Evolutionary conservation across 2,888 invertebrate species (phyloP).

Genomic region (Spialia ferax): DNA sequence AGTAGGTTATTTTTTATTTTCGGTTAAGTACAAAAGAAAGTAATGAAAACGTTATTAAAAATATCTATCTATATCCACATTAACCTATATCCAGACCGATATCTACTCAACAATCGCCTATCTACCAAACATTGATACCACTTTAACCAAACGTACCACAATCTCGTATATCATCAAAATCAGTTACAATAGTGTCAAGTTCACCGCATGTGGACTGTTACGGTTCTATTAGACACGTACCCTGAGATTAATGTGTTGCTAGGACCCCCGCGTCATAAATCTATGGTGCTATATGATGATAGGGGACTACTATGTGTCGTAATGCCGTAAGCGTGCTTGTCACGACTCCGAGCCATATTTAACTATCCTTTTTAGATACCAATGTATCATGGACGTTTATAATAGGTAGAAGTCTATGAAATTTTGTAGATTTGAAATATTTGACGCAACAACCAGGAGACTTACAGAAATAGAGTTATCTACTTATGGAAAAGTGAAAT

Average conservation of each 20-base stretch:
- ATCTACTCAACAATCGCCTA: too few relatives aligned
- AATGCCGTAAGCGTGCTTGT: slow-evolving; percentile 28
- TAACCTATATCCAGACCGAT: too few relatives aligned
- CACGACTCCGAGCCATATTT: slow-evolving; percentile 24
- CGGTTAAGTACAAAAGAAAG: too few relatives aligned
- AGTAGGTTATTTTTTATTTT: too few relatives aligned
- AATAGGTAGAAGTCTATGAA: neutral
- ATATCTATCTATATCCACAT: too few relatives aligned
- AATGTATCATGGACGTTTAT: neutral
- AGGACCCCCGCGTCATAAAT: slow-evolving; percentile 33
- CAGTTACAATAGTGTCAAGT: slow-evolving; percentile 28
- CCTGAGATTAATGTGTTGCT: slow-evolving; percentile 28
- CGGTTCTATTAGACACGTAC: slow-evolving; percentile 32
- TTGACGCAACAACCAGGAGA: too few relatives aligned
- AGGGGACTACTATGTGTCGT: slow-evolving; percentile 18
- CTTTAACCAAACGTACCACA: neutral
- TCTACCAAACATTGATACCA: neutral
- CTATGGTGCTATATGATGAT: slow-evolving; percentile 27
- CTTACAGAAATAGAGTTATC: too few relatives aligned
- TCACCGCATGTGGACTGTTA: slow-evolving; percentile 14
- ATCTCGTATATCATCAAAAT: slow-evolving; percentile 18
- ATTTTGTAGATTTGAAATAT: neutral
- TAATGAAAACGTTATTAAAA: too few relatives aligned
- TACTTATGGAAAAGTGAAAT: too few relatives aligned
- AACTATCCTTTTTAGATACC: slow-evolving; percentile 20